These are phyloP conservation scores for Hypotaenidia philippensis DNA, from an alignment of 2,797 vertebrate species.

Conservation along the genomic window DNA sequence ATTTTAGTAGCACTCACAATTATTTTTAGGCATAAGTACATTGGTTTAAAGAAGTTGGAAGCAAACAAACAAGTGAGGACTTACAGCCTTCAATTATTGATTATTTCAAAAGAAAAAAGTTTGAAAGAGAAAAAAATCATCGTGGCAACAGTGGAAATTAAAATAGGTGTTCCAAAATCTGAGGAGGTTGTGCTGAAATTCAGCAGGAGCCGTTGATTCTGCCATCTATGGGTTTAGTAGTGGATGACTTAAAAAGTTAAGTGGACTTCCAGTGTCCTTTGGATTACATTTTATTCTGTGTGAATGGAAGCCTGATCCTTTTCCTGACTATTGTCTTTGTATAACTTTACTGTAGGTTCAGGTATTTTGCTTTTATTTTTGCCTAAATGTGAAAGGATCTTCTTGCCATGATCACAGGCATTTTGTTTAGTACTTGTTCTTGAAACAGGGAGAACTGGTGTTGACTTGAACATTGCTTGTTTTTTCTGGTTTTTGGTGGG, in stretches of 20 bases:
- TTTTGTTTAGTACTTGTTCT: background rate
- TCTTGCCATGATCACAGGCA: rapidly evolving
- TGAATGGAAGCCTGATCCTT: background rate
- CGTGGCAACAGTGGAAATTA: background rate
- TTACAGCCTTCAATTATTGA: background rate
- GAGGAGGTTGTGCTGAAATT: background rate
- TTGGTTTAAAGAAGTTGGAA: background rate
- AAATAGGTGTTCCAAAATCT: background rate
- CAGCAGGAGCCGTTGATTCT: background rate
- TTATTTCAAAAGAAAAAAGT: background rate
- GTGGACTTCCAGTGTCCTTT: background rate
- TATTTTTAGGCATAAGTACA: background rate
- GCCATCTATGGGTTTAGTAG: background rate
- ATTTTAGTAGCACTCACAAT: background rate
- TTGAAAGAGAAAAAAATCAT: background rate
- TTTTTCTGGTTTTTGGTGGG: background rate
- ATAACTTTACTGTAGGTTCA: background rate
- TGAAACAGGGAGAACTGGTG: background rate
- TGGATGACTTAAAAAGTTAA: background rate
- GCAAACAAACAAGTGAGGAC: background rate
- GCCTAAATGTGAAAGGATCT: background rate
- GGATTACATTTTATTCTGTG: background rate
- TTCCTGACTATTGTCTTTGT: background rate
- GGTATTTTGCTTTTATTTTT: background rate
- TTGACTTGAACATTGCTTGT: background rate